These are phyloP conservation scores for Penaeus monodon DNA, from an alignment of 2,888 invertebrate species.

Conservation along the genomic window DNA sequence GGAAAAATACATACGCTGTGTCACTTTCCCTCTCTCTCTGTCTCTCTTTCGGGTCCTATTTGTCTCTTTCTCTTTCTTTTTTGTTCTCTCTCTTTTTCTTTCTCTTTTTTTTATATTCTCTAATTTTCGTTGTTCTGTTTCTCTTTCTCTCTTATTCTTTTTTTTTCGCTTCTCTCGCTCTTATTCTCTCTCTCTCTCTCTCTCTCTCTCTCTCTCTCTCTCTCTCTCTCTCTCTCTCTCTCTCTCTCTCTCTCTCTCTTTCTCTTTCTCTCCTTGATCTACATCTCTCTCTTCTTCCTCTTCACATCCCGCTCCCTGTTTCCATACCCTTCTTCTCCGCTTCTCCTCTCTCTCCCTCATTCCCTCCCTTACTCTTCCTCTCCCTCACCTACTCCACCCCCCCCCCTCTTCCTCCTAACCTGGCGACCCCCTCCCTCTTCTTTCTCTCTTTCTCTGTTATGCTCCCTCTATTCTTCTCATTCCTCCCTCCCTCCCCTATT, in stretches of 20 bases:
- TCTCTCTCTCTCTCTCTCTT: background rate
- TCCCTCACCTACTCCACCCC: too few relatives aligned
- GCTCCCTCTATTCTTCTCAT: background rate
- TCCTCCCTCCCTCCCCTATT: background rate
- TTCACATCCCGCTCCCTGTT: background rate
- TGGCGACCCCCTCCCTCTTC: too few relatives aligned
- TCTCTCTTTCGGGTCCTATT: background rate
- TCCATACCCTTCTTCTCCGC: background rate
- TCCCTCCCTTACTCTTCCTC: too few relatives aligned
- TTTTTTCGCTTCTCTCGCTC: background rate
- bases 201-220: background rate
- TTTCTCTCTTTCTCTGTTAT: background rate
- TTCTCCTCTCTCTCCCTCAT: too few relatives aligned
- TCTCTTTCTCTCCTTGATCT: background rate
- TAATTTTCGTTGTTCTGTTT: background rate
- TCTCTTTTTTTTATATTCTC: background rate
- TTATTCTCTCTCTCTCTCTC: background rate
- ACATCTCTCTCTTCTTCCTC: background rate
- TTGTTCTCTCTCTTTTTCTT: background rate
- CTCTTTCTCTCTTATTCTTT: background rate
- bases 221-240: background rate
- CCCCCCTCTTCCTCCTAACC: too few relatives aligned
- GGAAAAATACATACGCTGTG: background rate
- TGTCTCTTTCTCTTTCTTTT: background rate
- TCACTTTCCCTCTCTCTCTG: background rate